Conservation (phyloP, 2,888 invertebrate species). For the Calameuta pallipes region DNA sequence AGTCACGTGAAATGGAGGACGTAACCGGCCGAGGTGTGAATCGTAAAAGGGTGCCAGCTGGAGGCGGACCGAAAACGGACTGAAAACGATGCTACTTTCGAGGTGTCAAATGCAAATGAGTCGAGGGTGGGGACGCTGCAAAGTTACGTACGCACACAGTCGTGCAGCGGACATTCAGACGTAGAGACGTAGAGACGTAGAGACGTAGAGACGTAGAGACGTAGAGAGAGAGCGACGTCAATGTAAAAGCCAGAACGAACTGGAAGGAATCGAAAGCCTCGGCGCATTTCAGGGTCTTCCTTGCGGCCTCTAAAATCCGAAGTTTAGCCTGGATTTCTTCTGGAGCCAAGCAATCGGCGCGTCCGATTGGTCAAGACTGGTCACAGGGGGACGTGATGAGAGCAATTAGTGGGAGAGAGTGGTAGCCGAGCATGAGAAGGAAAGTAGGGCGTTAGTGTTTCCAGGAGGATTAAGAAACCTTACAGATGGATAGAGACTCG, state of each 20-base stretch:
- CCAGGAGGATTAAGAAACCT: constrained; percentile 61
- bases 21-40: not conserved
- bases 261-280: constrained; percentile 28
- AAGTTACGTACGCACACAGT: not conserved
- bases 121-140: not conserved
- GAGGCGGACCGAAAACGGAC: not conserved
- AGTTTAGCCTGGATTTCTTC: constrained; percentile 15
- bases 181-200: no score
- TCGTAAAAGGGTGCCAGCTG: constrained; percentile 2
- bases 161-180: no score
- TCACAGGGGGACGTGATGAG: constrained; percentile 49
- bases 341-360: constrained; percentile 18
- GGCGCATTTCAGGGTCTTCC: constrained; percentile 48
- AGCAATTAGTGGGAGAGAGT: constrained; percentile 50
- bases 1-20: constrained; percentile 7
- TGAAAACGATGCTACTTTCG: not conserved
- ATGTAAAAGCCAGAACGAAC: not conserved
- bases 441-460: constrained; percentile 60
- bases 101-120: constrained; percentile 32
- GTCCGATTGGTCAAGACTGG: constrained; percentile 23
- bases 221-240: not conserved
- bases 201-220: no score
- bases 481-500: constrained; percentile 43
- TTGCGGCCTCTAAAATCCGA: constrained; percentile 38
- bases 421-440: constrained; percentile 10